Evolutionary conservation across 1,140 invertebrate genomes (phyloP), one percentile per base, ranked within the genome.

Genomic region (Scaptomyza graminum): DNA sequence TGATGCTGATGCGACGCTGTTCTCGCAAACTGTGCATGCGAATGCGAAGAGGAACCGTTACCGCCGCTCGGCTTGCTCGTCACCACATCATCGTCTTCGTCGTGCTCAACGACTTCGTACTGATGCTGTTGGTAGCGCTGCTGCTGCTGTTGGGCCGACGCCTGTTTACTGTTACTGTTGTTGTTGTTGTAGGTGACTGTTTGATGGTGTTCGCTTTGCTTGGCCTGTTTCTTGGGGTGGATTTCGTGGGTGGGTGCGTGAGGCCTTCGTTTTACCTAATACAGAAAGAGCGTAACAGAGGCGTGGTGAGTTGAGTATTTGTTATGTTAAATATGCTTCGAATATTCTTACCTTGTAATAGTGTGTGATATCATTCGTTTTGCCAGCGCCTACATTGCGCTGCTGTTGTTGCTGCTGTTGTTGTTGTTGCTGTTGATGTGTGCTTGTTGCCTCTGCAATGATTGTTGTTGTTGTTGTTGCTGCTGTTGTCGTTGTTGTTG

Each of bases 261-360:
- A 8, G 85, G 75, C 25, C 90, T 90, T 46, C 90, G 90, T 64
- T 91, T 91, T 41, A 91, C 89, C 87, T 91, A 57, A 28, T 28
- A 62, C 22, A 61, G 31, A 43, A 11, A 63, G 41, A 56, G 18
- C 31, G 39, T 51, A 39, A 64, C n/a, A 46, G 8, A 15, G n/a
- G n/a, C n/a, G n/a, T n/a, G n/a, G 11, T 9, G 34, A 11, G 43
- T 37, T 13, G 39, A 57, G 15, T 41, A 31, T 41, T n/a, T n/a
- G 37, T 43, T n/a, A n/a, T n/a, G n/a, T n/a, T n/a, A n/a, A n/a
- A n/a, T n/a, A n/a, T n/a, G n/a, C n/a, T n/a, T n/a, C n/a, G n/a
- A n/a, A n/a, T n/a, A n/a, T n/a, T n/a, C 74, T 79, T n/a, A 91
- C 90, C 87, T 90, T 91, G 57, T 91, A 91, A 41, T 91, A 91